Conservation (phyloP, 2,797 vertebrate species). For the Trachops cirrhosus region DNA sequence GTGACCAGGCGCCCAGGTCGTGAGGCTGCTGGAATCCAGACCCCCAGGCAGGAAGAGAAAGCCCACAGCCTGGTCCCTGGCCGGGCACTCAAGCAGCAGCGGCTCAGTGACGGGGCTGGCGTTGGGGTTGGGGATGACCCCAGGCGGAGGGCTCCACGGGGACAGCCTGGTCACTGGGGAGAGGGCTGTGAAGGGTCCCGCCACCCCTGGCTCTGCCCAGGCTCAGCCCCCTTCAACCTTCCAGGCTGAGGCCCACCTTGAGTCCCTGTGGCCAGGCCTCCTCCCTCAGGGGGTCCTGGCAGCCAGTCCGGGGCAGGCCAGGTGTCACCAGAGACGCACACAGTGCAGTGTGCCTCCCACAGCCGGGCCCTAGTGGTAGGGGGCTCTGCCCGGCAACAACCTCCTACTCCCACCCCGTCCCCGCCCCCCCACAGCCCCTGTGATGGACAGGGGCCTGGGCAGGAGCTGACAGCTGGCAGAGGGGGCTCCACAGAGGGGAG, state of each 20-base stretch:
- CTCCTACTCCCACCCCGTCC: too few relatives aligned
- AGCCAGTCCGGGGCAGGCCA: neutral
- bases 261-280: neutral
- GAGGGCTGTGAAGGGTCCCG: neutral
- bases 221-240: neutral
- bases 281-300: neutral
- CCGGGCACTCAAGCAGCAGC: neutral
- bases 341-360: neutral
- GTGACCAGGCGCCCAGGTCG: neutral
- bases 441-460: neutral
- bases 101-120: neutral
- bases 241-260: neutral
- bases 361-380: neutral
- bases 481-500: neutral
- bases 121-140: neutral
- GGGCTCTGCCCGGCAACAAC: neutral
- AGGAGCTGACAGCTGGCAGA: neutral
- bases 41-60: conserved; percentile 40
- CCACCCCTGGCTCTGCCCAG: neutral
- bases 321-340: neutral
- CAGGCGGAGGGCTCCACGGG: neutral
- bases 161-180: neutral
- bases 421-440: neutral
- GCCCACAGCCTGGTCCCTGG: neutral
- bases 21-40: neutral